These are phyloP conservation scores for Pseudochirops corinnae DNA, from an alignment of 2,797 vertebrate genomes.

Conservation along the genomic window DNA sequence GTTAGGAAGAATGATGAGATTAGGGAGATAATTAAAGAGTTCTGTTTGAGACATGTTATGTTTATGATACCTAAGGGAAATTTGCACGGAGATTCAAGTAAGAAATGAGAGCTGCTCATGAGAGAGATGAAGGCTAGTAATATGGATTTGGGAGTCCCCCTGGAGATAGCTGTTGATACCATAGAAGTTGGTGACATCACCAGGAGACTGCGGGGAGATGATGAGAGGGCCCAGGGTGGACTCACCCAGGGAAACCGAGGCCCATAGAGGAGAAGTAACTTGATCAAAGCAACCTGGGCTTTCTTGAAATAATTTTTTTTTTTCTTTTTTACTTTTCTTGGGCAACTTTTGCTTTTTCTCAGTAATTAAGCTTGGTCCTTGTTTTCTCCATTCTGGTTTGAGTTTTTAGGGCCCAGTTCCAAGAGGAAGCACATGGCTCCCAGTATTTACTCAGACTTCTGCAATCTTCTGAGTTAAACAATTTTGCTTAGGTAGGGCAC, in stretches of 20 bases:
- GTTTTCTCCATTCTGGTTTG: slow-evolving; percentile 71
- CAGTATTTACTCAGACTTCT: slow-evolving; percentile 72
- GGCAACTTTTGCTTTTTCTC: slow-evolving; percentile 73
- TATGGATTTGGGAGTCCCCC: not conserved
- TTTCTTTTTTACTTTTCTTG: slow-evolving; percentile 73
- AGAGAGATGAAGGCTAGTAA: not conserved
- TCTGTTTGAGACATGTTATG: not conserved
- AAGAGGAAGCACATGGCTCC: slow-evolving; percentile 66
- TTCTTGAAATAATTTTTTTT: slow-evolving; percentile 54
- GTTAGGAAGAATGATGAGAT: not conserved
- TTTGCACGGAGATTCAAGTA: not conserved
- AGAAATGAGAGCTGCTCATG: not conserved
- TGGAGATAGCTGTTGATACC: not conserved
- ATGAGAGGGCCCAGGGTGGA: not conserved
- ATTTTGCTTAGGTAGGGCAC: slow-evolving; percentile 72
- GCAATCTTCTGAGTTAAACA: slow-evolving; percentile 84
- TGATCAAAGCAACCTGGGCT: not conserved
- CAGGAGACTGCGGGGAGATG: not conserved
- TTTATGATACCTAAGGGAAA: not conserved
- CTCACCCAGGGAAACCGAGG: not conserved
- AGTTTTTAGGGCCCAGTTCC: slow-evolving; percentile 51
- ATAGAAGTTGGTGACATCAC: not conserved
- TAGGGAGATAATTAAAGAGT: not conserved
- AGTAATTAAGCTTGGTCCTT: slow-evolving; percentile 73
- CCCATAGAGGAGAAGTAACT: not conserved